Evolutionary conservation across 2,888 invertebrate genomes (phyloP).

Genomic region (Macrophya annulata): DNA sequence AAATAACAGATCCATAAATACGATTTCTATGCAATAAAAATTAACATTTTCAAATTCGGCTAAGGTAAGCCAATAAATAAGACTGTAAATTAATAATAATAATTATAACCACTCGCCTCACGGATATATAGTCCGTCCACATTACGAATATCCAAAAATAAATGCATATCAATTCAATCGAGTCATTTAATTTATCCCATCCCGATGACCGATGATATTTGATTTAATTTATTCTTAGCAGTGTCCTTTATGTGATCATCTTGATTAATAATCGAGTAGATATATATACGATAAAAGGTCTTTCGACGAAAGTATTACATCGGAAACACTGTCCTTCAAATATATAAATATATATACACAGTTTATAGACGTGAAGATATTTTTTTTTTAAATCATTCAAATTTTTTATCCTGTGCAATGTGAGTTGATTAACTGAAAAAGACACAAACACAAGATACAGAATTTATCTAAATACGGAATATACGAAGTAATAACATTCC

Average conservation of each 20-base stretch:
- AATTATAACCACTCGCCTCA: background rate
- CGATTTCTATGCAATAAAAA: background rate
- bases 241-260: constrained; percentile 1
- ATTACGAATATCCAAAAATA: constrained; percentile 2
- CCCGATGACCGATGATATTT: background rate
- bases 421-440: background rate
- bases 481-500: background rate
- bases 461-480: background rate
- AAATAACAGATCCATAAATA: background rate
- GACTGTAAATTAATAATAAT: background rate
- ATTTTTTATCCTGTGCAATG: background rate
- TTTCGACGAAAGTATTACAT: background rate
- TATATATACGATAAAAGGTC: background rate
- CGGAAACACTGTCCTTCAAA: background rate
- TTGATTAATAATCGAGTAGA: background rate
- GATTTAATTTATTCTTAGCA: background rate
- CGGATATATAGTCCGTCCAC: background rate
- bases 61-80: background rate
- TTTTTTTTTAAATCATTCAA: background rate
- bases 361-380: background rate
- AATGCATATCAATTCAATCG: background rate
- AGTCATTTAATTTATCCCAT: background rate
- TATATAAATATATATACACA: background rate
- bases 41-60: background rate
- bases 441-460: background rate